phyloP scores from a whole-genome alignment of 1,140 invertebrate species.

The Agraylea sexmaculata region DNA sequence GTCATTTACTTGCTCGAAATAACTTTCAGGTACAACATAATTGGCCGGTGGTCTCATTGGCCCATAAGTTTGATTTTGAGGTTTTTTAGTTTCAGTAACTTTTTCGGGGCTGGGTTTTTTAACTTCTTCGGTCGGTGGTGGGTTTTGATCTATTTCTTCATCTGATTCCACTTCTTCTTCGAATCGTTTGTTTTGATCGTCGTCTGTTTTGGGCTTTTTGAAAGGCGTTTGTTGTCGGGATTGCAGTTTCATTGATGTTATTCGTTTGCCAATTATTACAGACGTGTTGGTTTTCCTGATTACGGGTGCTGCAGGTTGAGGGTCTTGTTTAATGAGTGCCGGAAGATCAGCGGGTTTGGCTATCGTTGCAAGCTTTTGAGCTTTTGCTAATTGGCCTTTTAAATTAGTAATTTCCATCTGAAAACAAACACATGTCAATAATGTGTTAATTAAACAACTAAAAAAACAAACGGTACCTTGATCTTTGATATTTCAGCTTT shows the following conservation, averaged over 20 bases:
- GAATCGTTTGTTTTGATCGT: conserved; percentile 28
- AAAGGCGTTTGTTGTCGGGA: conserved; percentile 24
- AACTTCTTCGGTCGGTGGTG: neutral
- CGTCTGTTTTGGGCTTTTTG: conserved; percentile 20
- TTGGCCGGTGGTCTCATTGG: conserved; percentile 37
- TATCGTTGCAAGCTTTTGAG: conserved; percentile 63
- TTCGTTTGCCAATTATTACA: conserved; percentile 34
- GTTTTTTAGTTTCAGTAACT: conserved; percentile 11
- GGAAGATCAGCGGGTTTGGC: conserved; percentile 62
- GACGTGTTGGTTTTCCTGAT: conserved; percentile 27
- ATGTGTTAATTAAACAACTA: neutral
- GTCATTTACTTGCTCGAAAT: conserved; percentile 33
- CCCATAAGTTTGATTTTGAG: conserved; percentile 25
- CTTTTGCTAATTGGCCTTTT: conserved; percentile 53
- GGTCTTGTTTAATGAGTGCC: conserved; percentile 28
- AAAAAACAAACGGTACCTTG: conserved; percentile 25
- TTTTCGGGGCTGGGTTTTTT: conserved; percentile 4
- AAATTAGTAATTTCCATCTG: conserved; percentile 55
- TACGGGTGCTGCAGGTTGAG: conserved; percentile 13
- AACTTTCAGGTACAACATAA: conserved; percentile 34
- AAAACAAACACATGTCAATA: conserved; percentile 1
- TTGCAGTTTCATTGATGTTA: conserved; percentile 13
- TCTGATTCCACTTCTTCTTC: conserved; percentile 38
- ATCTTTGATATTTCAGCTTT: conserved; percentile 36
- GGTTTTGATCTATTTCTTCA: conserved; percentile 24